phyloP scores from a whole-genome alignment of 64 coral and sea anemone species.

The Astreopora myriophthalma region DNA sequence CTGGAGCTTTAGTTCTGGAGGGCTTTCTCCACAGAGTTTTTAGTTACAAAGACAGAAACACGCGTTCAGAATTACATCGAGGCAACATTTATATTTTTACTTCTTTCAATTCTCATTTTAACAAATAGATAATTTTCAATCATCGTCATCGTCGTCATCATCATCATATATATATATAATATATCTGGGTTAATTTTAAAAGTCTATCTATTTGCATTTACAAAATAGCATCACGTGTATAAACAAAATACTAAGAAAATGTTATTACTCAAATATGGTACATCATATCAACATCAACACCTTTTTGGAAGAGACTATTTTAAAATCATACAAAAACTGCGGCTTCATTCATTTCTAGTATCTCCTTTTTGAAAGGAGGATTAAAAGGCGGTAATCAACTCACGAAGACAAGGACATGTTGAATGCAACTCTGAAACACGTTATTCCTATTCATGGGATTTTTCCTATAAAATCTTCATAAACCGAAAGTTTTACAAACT shows the following conservation, averaged over 20 bases:
- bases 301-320: conserved; percentile 70
- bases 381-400: conserved; percentile 4
- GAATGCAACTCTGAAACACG: conserved; percentile 15
- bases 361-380: conserved; percentile 96
- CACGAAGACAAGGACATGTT: conserved; percentile 17
- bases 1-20: too few relatives aligned
- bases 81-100: conserved; percentile 65
- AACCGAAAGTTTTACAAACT: conserved; percentile 58
- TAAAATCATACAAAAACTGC: conserved; percentile 84
- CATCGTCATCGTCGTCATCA: not conserved
- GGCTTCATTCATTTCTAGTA: conserved; percentile 16
- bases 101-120: conserved; percentile 60
- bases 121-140: conserved; percentile 80
- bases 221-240: conserved; percentile 96
- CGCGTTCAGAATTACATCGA: not conserved
- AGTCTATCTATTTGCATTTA: conserved; percentile 99
- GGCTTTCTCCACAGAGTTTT: not conserved
- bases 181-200: conserved; percentile 92
- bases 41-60: not conserved
- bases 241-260: conserved; percentile 99
- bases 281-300: conserved; percentile 90
- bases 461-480: conserved; percentile 49
- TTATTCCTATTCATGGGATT: conserved; percentile 30
- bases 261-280: conserved; percentile 94
- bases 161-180: conserved; percentile 75